Base-by-base conservation (phyloP, 2,797 vertebrate genomes). In the Dendrocincla fuliginosa region DNA sequence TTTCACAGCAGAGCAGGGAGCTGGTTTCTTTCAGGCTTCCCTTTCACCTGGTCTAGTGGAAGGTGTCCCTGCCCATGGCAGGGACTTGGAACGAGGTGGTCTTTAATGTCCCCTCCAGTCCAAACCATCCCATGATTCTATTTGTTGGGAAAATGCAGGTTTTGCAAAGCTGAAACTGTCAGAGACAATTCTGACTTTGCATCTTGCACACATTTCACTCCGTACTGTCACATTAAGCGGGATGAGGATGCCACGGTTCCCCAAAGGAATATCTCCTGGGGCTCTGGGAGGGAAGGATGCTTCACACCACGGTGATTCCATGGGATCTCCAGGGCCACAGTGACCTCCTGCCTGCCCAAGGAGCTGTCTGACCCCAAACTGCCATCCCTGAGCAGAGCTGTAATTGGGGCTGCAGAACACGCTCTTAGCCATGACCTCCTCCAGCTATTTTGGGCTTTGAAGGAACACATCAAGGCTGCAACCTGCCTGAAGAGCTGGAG, bases 211-310 rank as follows among this genome's bases (percentile, higher is more conserved):
- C 19, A 5, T 50, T 75, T 87, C n/a, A 12, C 32, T 56, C 41
- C 1, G 0, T 11, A 32, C 22, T 6, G 0, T 59, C 53, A 3
- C 49, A 1, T 18, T 23, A 27, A 41, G 47, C 30, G 44, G 49
- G 10, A 16, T 22, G 9, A 35, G 6, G 32, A 25, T 83, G 16
- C 30, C 4, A 2, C 12, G 1, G 4, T 50, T 49, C 18, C 49
- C 44, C 1, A 9, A 0, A 1, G 33, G 11, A 82, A 60, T 10
- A 18, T 28, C 28, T 77, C 47, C 39, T 12, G 64, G n/a, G 10
- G 32, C 35, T 78, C 35, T 69, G 77, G 50, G 24, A 74, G 39
- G 25, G 46, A 81, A 55, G 52, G 70, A 56, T 11, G 41, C 13
- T 70, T 39, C 60, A n/a, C 16, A 52, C 4, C 11, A 1, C 55